Percentiles rank a stretch among this genome's conserved stretches.
Evolutionary conservation across 2,888 invertebrate genomes (phyloP).

Genomic region (Zonitis immaculata): DNA sequence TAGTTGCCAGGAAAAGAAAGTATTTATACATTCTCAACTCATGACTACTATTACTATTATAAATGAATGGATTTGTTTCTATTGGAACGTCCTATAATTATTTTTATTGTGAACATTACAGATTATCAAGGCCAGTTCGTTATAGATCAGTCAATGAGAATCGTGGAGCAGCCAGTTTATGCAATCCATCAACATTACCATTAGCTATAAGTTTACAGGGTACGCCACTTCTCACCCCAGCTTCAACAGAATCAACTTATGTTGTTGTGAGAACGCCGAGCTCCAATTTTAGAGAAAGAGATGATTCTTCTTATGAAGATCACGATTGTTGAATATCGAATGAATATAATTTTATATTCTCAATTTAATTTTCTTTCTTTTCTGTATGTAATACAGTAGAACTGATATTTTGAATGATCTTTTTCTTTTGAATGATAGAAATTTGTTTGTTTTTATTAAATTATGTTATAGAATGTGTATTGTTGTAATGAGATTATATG

Average conservation of each 20-base stretch:
- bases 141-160: constrained; percentile 68
- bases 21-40: no score
- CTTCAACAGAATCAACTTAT: constrained; percentile 42
- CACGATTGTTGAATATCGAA: constrained; percentile 38
- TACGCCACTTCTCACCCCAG: constrained; percentile 51
- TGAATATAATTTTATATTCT: neutral
- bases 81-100: no score
- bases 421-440: neutral
- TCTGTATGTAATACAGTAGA: no score
- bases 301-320: constrained; percentile 43
- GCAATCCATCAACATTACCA: constrained; percentile 68
- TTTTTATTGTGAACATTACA: no score
- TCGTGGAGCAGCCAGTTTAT: constrained; percentile 65
- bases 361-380: no score
- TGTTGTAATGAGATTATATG: neutral
- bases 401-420: no score
- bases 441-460: neutral
- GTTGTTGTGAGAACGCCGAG: constrained; percentile 45
- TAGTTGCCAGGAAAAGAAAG: no score
- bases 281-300: constrained; percentile 40
- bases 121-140: constrained; percentile 65
- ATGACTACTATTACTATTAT: no score
- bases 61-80: no score
- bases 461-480: neutral
- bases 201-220: constrained; percentile 72